phyloP scores from a whole-genome alignment of 1,140 invertebrate genomes.

The Drosophila simulans region DNA sequence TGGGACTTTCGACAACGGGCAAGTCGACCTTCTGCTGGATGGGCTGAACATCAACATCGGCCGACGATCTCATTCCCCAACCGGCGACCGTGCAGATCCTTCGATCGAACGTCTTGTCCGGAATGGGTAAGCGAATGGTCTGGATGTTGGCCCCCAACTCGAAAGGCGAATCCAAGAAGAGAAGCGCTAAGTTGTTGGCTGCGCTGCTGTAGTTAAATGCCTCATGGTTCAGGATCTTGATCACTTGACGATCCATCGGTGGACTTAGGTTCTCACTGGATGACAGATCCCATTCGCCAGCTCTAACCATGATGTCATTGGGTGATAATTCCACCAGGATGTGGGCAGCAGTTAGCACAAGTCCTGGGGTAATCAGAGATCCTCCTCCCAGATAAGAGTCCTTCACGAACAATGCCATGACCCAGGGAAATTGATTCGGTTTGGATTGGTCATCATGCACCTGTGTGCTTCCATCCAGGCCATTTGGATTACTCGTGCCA shows the following conservation, averaged over 20 bases:
- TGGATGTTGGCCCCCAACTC: conserved; percentile 87
- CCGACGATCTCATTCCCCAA: conserved; percentile 91
- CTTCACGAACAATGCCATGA: conserved; percentile 90
- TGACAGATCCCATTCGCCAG: conserved; percentile 90
- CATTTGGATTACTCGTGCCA: neutral
- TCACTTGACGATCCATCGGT: conserved; percentile 86
- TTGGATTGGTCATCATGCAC: neutral
- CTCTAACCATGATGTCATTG: conserved; percentile 86
- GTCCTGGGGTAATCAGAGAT: conserved; percentile 87
- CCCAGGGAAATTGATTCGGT: conserved; percentile 93
- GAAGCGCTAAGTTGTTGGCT: conserved; percentile 86
- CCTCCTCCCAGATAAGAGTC: conserved; percentile 88
- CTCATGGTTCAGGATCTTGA: conserved; percentile 86
- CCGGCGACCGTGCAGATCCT: conserved; percentile 90
- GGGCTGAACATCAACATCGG: conserved; percentile 84
- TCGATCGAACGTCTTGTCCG: conserved; percentile 77
- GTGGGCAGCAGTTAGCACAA: conserved; percentile 89
- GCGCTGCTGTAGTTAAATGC: conserved; percentile 82
- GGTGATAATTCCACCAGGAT: conserved; percentile 85
- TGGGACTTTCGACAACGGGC: conserved; percentile 81
- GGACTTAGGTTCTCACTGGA: conserved; percentile 87
- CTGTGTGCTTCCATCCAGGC: neutral
- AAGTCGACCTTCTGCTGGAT: conserved; percentile 87
- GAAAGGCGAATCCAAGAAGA: conserved; percentile 86
- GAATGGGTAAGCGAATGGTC: conserved; percentile 86